These are phyloP conservation scores for Mola mola DNA, from an alignment of 2,113 vertebrate species.

Conservation along the genomic window DNA sequence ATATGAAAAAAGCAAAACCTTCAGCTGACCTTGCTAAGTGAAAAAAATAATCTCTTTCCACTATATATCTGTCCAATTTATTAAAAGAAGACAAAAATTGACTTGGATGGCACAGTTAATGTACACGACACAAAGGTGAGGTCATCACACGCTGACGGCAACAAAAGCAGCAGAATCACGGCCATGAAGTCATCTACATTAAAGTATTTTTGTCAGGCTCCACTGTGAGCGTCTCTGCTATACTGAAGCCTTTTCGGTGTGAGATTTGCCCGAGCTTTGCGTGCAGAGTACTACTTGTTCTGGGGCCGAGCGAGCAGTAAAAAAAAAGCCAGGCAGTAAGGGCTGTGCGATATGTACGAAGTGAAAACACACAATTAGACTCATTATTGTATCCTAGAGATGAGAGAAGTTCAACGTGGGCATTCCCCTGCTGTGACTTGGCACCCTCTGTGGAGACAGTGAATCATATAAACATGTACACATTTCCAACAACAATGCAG, in stretches of 20 bases:
- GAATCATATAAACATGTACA: conserved; percentile 61
- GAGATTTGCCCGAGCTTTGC: conserved; percentile 28
- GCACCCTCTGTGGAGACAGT: conserved; percentile 60
- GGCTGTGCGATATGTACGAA: conserved; percentile 45
- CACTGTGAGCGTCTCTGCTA: not conserved
- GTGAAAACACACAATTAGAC: conserved; percentile 59
- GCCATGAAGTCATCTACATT: conserved; percentile 12
- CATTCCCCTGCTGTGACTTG: conserved; percentile 54
- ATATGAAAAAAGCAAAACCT: not conserved
- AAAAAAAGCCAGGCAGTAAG: conserved; percentile 28
- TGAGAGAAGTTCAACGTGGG: conserved; percentile 61
- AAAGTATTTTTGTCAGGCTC: not conserved
- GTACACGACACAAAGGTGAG: conserved; percentile 20
- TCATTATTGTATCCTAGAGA: conserved; percentile 68
- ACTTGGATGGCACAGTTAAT: not conserved
- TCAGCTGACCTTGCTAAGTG: not conserved
- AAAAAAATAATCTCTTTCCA: not conserved
- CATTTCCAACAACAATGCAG: conserved; percentile 61
- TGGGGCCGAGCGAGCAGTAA: conserved; percentile 11
- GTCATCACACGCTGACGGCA: conserved; percentile 7
- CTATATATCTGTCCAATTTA: not conserved
- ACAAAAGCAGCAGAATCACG: conserved; percentile 12
- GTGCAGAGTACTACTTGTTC: conserved; percentile 34
- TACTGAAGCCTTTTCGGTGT: conserved; percentile 27
- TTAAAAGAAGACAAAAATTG: not conserved